phyloP scores from a whole-genome alignment of 2,113 vertebrate species.

The Amblyornis subalaris region DNA sequence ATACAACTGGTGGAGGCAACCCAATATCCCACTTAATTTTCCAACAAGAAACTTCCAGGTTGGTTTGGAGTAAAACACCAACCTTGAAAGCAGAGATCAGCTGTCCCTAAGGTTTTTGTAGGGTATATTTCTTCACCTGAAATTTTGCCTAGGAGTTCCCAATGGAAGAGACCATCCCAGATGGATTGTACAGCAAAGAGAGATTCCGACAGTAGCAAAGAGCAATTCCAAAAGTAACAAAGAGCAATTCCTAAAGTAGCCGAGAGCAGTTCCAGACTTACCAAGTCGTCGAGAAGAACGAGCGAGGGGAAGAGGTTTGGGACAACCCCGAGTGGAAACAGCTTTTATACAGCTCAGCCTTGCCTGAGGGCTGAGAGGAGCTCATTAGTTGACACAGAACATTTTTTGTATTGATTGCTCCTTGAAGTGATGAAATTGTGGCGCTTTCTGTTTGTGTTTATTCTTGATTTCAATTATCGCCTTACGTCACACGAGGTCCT shows the following conservation, averaged over 20 bases:
- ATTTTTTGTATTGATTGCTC: slow-evolving; percentile 21
- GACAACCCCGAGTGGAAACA: neutral
- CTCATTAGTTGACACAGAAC: neutral
- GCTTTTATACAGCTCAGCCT: slow-evolving; percentile 18
- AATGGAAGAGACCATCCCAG: neutral
- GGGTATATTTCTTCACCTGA: neutral
- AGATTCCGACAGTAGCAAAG: too few relatives aligned
- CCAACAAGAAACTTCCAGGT: neutral
- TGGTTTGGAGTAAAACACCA: neutral
- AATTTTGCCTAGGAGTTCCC: neutral
- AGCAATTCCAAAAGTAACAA: neutral
- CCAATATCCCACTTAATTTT: neutral
- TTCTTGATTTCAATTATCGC: neutral
- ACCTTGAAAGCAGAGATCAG: accelerated
- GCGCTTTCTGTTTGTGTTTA: neutral
- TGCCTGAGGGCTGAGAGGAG: neutral
- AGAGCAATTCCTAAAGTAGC: neutral
- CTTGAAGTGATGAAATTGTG: neutral
- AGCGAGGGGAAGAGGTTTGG: neutral
- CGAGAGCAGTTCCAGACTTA: neutral
- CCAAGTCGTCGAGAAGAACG: neutral
- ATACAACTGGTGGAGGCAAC: neutral
- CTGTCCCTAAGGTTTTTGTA: neutral
- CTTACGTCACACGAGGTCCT: neutral
- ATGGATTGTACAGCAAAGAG: accelerated